Percentiles rank a stretch among this genome's conserved stretches.
Conservation (phyloP, 2,888 invertebrate species). For the Hanleya hanleyi region DNA sequence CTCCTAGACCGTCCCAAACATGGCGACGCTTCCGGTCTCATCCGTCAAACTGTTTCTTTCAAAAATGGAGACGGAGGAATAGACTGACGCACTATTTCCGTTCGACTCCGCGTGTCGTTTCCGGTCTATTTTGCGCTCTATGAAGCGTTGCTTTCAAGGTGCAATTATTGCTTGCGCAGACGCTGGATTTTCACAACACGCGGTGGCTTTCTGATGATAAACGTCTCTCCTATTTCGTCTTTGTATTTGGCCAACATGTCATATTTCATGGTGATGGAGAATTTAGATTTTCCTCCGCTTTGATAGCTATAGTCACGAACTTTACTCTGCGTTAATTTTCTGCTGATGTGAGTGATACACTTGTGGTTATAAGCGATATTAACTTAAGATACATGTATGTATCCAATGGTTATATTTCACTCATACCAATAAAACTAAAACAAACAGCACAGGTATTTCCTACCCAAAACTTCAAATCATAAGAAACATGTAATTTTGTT, state of each 20-base stretch:
- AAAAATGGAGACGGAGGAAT: background rate
- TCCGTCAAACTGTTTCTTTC: constrained; percentile 11
- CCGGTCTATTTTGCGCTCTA: constrained; percentile 5
- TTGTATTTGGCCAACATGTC: background rate
- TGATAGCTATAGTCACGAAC: background rate
- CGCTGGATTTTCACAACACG: background rate
- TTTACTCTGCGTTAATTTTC: no score
- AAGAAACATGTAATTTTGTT: no score
- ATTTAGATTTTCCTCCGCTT: background rate
- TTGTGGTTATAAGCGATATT: no score
- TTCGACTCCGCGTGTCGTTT: background rate
- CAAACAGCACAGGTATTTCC: no score
- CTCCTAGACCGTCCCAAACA: background rate
- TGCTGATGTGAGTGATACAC: no score
- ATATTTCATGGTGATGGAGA: background rate
- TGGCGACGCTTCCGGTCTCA: constrained; percentile 5
- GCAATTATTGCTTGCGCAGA: background rate
- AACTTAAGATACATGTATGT: no score
- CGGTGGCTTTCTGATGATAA: background rate
- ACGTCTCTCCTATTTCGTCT: background rate
- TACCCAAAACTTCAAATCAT: no score
- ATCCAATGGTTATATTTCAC: no score
- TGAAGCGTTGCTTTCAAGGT: background rate
- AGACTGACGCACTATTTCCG: constrained; percentile 7
- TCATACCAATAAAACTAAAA: no score